Evolutionary conservation across 2,113 vertebrate species (phyloP).

Genomic region (Caranx ignobilis): DNA sequence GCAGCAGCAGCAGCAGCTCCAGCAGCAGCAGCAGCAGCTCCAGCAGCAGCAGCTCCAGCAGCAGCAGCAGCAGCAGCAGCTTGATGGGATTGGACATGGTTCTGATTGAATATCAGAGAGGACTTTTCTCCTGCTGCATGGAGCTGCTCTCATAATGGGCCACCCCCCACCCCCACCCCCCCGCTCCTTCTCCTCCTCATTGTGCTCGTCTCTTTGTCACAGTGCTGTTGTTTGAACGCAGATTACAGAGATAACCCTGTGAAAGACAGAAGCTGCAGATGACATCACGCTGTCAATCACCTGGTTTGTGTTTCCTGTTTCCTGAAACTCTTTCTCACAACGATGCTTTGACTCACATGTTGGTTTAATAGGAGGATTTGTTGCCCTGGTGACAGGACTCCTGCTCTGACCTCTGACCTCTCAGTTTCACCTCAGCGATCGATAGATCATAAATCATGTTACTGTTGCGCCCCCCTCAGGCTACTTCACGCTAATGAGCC

Average conservation of each 20-base stretch:
- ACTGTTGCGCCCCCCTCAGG: neutral
- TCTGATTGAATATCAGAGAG: slow-evolving; percentile 33
- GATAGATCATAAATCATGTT: slow-evolving; percentile 9
- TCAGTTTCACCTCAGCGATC: neutral
- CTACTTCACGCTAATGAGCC: neutral
- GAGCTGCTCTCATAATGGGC: slow-evolving; percentile 28
- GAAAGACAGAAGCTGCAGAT: neutral
- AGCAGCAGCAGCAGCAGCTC: too few species aligned
- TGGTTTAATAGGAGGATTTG: neutral
- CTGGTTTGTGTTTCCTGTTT: neutral
- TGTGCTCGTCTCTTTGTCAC: neutral
- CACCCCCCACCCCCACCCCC: neutral
- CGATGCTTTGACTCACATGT: too few species aligned
- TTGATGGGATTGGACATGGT: slow-evolving; percentile 46
- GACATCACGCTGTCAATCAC: too few species aligned
- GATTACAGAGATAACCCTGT: slow-evolving; percentile 12
- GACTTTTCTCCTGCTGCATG: neutral
- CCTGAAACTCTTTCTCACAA: neutral
- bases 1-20: too few species aligned
- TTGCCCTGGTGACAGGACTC: neutral
- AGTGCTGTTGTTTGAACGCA: slow-evolving; percentile 23
- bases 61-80: neutral
- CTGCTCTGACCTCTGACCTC: neutral
- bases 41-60: too few species aligned
- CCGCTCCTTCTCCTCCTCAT: neutral